Evolutionary conservation across 2,113 vertebrate species (phyloP).

Genomic region (Amia ocellicauda): DNA sequence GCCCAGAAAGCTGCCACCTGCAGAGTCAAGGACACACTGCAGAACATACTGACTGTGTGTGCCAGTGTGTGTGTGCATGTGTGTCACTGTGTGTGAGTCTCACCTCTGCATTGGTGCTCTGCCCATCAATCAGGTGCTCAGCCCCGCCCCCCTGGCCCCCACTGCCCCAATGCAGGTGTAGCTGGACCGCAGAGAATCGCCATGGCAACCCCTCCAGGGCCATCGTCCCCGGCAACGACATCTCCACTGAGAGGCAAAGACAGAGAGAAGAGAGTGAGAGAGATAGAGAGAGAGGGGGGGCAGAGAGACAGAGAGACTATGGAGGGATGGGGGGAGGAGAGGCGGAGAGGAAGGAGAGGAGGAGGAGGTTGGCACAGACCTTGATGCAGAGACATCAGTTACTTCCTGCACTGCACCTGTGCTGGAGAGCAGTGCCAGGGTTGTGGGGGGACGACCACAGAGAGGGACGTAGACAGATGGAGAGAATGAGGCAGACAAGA

Average conservation of each 20-base stretch:
- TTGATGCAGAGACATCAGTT: too few relatives aligned
- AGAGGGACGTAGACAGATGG: too few relatives aligned
- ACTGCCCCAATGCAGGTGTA: conserved; percentile 89
- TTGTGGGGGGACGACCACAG: too few relatives aligned
- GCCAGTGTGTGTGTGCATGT: background rate
- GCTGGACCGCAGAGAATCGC: conserved; percentile 72
- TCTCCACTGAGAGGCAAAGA: conserved; percentile 60
- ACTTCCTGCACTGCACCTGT: too few relatives aligned
- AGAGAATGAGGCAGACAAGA: too few relatives aligned
- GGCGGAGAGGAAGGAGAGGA: background rate
- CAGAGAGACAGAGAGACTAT: background rate
- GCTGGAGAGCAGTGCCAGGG: too few relatives aligned
- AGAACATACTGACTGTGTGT: too few relatives aligned
- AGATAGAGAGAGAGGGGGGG: background rate
- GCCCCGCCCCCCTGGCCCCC: conserved; percentile 58
- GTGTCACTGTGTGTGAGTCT: background rate
- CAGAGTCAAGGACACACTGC: too few relatives aligned
- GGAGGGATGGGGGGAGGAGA: background rate
- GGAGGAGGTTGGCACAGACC: background rate
- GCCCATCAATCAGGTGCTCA: conserved; percentile 78
- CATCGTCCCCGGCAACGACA: conserved; percentile 74
- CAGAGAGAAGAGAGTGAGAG: background rate
- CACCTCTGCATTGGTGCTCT: conserved; percentile 78
- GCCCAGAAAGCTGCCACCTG: too few relatives aligned
- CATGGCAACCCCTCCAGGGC: conserved; percentile 69